phyloP scores from a whole-genome alignment of 2,797 vertebrate genomes.

The Liasis olivaceus region DNA sequence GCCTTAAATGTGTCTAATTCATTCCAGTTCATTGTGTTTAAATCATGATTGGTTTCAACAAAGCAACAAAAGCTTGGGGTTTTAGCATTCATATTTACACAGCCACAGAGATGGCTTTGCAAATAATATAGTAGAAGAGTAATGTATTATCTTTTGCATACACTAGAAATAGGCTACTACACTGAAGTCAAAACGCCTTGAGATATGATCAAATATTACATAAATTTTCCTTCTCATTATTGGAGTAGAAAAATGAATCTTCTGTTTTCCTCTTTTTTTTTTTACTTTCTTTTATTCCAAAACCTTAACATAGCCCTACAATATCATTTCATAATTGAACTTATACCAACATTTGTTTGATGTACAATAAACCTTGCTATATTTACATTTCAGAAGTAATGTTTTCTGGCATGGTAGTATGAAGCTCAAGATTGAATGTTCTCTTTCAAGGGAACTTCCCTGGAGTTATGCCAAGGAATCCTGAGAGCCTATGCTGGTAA shows the following conservation, averaged over 20 bases:
- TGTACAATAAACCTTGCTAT: background rate
- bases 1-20: slow-evolving; percentile 50
- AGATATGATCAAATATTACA: background rate
- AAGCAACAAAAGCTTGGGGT: slow-evolving; percentile 37
- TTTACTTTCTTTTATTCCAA: background rate
- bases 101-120: slow-evolving; percentile 50
- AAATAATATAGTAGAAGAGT: slow-evolving; percentile 62
- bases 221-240: background rate
- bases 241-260: background rate
- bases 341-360: background rate
- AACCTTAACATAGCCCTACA: background rate
- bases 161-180: slow-evolving; percentile 26
- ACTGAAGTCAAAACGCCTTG: background rate
- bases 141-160: slow-evolving; percentile 44
- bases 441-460: background rate
- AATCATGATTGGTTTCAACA: slow-evolving; percentile 21
- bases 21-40: slow-evolving; percentile 65
- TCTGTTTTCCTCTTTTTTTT: background rate
- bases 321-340: background rate
- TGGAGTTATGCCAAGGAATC: background rate
- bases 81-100: slow-evolving; percentile 52
- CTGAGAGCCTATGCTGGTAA: background rate
- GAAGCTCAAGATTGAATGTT: background rate
- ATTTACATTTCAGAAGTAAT: background rate
- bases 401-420: background rate